phyloP scores from a whole-genome alignment of 2,113 vertebrate species.

The Scatophagus argus region DNA sequence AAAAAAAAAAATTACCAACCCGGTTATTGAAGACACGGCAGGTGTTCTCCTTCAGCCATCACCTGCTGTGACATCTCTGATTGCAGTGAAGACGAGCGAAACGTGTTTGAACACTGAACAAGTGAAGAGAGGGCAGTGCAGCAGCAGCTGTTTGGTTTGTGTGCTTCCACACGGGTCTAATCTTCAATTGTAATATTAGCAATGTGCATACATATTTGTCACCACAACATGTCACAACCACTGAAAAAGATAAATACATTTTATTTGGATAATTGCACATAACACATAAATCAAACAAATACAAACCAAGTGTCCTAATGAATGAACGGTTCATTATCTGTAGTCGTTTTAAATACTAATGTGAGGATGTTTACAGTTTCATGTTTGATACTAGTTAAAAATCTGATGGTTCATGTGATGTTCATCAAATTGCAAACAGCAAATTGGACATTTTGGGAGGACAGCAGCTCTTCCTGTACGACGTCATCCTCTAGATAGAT shows the following conservation, averaged over 20 bases:
- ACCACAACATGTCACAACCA: background rate
- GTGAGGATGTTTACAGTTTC: background rate
- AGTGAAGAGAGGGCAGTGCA: background rate
- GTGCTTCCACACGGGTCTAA: background rate
- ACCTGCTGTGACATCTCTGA: slow-evolving; percentile 52
- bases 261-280: too few species aligned
- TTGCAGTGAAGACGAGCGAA: slow-evolving; percentile 19
- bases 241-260: too few species aligned
- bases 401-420: background rate
- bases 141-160: slow-evolving; percentile 11
- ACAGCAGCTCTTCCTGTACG: too few species aligned
- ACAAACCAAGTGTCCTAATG: background rate
- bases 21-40: slow-evolving; percentile 34
- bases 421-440: too few species aligned
- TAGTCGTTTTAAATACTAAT: background rate
- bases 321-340: background rate
- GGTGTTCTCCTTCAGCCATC: slow-evolving; percentile 28
- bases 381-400: background rate
- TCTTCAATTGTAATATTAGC: slow-evolving; percentile 21
- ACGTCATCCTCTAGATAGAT: too few species aligned
- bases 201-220: background rate
- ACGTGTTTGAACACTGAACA: background rate
- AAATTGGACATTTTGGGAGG: too few species aligned
- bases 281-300: background rate
- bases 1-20: slow-evolving; percentile 11